These are phyloP conservation scores for Calycopis cecrops DNA, from an alignment of 1,140 invertebrate species.

Conservation along the genomic window DNA sequence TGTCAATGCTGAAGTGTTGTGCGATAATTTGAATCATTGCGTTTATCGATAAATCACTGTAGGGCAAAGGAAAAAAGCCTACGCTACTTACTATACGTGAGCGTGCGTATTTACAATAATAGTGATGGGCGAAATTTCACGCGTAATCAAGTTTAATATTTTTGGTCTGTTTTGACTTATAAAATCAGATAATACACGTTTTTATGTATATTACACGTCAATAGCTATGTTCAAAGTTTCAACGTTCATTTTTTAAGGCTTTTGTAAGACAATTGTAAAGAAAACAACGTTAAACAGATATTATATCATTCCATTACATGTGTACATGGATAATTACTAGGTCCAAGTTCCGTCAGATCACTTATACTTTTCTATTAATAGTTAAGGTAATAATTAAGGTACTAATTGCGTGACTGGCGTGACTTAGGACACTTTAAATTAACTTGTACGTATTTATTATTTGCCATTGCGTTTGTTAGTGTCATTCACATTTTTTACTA, in stretches of 20 bases:
- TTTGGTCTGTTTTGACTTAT: slow-evolving; percentile 45
- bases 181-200: slow-evolving; percentile 48
- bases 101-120: slow-evolving; percentile 45
- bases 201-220: no score
- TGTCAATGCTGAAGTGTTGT: no score
- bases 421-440: slow-evolving; percentile 1
- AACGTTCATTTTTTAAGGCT: no score
- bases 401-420: slow-evolving; percentile 3
- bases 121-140: slow-evolving; percentile 52
- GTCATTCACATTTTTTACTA: neutral
- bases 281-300: no score
- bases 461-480: slow-evolving; percentile 3
- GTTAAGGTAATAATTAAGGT: neutral
- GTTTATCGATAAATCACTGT: slow-evolving; percentile 12
- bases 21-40: neutral
- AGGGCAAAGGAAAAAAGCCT: no score
- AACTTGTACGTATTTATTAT: slow-evolving; percentile 1
- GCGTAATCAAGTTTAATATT: slow-evolving; percentile 57
- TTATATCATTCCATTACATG: no score
- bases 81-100: no score
- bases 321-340: no score
- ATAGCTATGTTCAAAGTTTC: no score
- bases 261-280: no score
- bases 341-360: slow-evolving; percentile 16
- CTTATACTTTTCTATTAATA: slow-evolving; percentile 9